Evolutionary conservation across 2,797 vertebrate genomes (phyloP).

Genomic region (Spinus pinus): DNA sequence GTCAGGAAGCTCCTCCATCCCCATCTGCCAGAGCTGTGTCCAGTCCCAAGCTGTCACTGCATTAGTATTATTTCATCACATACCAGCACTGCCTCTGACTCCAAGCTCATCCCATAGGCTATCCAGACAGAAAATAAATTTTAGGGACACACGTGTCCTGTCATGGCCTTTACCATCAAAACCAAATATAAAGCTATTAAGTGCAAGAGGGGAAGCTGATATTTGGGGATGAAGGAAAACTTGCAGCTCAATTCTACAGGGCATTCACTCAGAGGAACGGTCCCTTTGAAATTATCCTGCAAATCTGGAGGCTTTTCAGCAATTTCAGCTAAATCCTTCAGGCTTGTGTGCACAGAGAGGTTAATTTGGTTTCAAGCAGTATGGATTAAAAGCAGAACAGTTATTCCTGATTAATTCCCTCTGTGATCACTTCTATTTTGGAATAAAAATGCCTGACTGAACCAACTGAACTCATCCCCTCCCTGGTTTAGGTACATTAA

Average conservation of each 20-base stretch:
- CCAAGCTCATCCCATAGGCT: background rate
- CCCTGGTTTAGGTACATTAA: background rate
- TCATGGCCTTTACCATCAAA: background rate
- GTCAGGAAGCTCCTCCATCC: background rate
- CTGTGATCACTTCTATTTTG: background rate
- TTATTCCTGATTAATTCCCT: constrained; percentile 18
- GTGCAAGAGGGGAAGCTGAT: background rate
- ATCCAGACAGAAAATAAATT: background rate
- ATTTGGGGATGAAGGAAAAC: background rate
- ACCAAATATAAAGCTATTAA: background rate
- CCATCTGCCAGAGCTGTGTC: background rate
- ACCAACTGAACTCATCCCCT: background rate
- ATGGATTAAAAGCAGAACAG: constrained; percentile 33
- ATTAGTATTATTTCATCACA: background rate
- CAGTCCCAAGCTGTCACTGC: background rate
- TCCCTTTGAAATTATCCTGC: constrained; percentile 7
- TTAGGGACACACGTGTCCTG: background rate
- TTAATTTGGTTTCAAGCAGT: constrained; percentile 39
- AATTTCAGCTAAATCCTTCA: constrained; percentile 32
- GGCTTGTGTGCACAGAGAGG: constrained; percentile 1
- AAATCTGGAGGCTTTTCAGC: constrained; percentile 25
- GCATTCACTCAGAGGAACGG: background rate
- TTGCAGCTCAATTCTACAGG: background rate
- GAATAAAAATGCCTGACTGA: background rate
- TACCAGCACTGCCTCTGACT: background rate